Evolutionary conservation across 2,888 invertebrate genomes (phyloP).

Genomic region (Zhuqinia jingwanae): DNA sequence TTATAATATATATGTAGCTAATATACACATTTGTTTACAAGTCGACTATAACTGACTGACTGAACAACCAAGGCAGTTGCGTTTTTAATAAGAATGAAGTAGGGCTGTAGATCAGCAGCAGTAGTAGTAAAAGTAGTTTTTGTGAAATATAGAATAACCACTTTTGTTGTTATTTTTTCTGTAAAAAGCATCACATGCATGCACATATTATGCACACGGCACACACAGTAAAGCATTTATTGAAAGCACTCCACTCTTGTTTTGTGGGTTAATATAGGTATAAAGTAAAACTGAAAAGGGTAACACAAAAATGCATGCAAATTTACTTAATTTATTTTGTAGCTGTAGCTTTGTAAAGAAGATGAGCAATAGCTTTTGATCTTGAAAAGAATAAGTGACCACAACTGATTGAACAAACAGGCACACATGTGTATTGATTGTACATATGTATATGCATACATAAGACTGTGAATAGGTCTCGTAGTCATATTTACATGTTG

Average conservation of each 20-base stretch:
- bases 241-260: conserved; percentile 10
- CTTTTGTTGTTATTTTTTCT: not conserved
- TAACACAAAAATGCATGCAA: not conserved
- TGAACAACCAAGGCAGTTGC: conserved; percentile 39
- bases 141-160: conserved; percentile 23
- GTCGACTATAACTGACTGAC: not conserved
- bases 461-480: too few relatives aligned
- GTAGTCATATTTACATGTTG: too few relatives aligned
- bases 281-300: conserved; percentile 5
- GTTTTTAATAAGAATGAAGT: conserved; percentile 37
- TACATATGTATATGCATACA: too few relatives aligned
- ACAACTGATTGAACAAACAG: not conserved
- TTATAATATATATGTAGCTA: too few relatives aligned
- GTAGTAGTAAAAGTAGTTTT: conserved; percentile 30
- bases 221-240: too few relatives aligned
- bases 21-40: too few relatives aligned
- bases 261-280: conserved; percentile 41
- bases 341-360: not conserved
- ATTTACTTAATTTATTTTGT: not conserved
- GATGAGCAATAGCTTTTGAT: too few relatives aligned
- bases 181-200: not conserved
- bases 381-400: not conserved
- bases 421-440: too few relatives aligned
- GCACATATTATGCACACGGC: too few relatives aligned
- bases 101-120: not conserved